Evolutionary conservation across 2,797 vertebrate species (phyloP).

Genomic region (Cygnus olor): DNA sequence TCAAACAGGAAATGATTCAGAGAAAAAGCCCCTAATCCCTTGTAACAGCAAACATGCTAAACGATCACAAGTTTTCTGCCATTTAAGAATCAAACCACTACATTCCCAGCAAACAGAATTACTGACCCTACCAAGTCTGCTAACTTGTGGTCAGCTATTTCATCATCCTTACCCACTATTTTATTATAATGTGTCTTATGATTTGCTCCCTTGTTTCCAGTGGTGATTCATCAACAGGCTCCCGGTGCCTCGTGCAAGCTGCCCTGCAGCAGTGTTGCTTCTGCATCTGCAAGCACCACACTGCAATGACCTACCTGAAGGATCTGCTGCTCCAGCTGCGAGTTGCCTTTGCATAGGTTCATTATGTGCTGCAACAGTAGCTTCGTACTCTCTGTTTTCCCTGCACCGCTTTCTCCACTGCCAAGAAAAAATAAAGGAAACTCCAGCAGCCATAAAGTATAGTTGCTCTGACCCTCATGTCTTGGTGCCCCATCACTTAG

Average conservation of each 20-base stretch:
- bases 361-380: conserved; percentile 80
- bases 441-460: background rate
- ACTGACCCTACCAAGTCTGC: background rate
- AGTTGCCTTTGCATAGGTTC: conserved; percentile 79
- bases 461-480: background rate
- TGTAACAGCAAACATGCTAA: background rate
- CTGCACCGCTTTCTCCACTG: conserved; percentile 84
- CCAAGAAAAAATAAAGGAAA: conserved; percentile 30
- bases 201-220: background rate
- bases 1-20: background rate
- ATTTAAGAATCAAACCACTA: background rate
- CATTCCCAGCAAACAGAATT: background rate
- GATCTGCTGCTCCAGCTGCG: conserved; percentile 81
- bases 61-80: background rate
- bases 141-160: background rate
- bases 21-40: background rate
- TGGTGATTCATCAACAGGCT: background rate
- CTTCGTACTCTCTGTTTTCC: conserved; percentile 83
- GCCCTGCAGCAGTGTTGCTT: background rate
- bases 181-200: background rate
- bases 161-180: background rate
- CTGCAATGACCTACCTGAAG: conserved; percentile 75
- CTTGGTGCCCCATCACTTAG: background rate
- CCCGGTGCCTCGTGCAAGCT: background rate
- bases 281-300: background rate